These are phyloP conservation scores for Metopolophium dirhodum DNA, from an alignment of 1,140 invertebrate genomes.

Conservation along the genomic window DNA sequence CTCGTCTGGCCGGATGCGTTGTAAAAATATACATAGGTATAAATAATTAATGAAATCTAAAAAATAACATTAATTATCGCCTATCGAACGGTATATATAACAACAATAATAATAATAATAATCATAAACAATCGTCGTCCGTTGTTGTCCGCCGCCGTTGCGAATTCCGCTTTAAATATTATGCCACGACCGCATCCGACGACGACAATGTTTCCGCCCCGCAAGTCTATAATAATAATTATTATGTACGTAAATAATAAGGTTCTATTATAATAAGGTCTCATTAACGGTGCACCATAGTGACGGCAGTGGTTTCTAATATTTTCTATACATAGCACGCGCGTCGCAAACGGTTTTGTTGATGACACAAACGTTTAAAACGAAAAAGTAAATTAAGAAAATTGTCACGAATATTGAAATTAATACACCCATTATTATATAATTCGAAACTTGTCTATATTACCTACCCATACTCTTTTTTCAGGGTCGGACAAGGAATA, in stretches of 20 bases:
- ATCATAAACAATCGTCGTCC: slow-evolving; percentile 10
- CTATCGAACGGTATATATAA: background rate
- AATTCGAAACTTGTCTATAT: background rate
- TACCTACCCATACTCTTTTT: too few relatives aligned
- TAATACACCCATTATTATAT: too few relatives aligned
- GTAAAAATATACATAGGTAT: background rate
- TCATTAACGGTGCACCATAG: background rate
- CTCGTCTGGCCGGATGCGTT: background rate
- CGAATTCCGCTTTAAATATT: background rate
- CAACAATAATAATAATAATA: background rate
- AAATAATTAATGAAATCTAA: background rate
- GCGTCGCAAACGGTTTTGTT: background rate
- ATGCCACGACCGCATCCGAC: background rate
- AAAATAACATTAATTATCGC: slow-evolving; percentile 12
- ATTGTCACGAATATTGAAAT: background rate
- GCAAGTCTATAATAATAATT: background rate
- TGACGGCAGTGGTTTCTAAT: background rate
- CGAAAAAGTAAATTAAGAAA: background rate
- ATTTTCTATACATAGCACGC: background rate
- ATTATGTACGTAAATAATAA: background rate
- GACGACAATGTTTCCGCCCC: background rate
- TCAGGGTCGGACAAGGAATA: too few relatives aligned
- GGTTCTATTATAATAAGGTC: background rate
- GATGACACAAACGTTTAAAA: background rate
- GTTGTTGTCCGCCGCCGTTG: slow-evolving; percentile 20